phyloP scores from a whole-genome alignment of 2,888 invertebrate species.

The Lycophotia porphyrea region DNA sequence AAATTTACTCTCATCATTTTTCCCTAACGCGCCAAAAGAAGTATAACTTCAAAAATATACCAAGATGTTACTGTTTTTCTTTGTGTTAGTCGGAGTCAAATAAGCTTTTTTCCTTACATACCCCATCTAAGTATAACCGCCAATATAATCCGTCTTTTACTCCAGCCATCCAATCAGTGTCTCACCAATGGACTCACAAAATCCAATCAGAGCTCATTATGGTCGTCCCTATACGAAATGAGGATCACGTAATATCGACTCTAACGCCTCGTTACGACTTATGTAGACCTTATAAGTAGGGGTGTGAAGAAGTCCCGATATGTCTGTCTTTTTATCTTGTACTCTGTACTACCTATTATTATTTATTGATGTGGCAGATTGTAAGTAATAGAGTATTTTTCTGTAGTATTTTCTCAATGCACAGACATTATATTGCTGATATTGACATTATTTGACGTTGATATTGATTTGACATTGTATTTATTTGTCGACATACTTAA shows the following conservation, averaged over 20 bases:
- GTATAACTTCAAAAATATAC: no score
- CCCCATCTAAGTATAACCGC: background rate
- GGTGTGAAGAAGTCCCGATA: background rate
- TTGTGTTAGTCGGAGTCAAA: background rate
- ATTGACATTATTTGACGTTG: no score
- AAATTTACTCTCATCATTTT: no score
- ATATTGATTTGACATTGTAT: no score
- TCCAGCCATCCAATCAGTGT: slow-evolving; percentile 29
- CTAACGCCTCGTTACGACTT: slow-evolving; percentile 25
- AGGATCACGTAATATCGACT: slow-evolving; percentile 43
- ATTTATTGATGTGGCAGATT: no score
- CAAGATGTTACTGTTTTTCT: background rate
- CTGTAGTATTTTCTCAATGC: no score
- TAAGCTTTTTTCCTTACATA: background rate
- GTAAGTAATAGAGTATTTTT: no score
- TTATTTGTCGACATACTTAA: no score
- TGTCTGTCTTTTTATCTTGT: no score
- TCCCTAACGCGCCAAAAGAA: no score
- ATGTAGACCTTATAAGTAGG: slow-evolving; percentile 15
- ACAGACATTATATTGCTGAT: no score
- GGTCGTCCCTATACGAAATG: background rate
- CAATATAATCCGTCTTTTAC: slow-evolving; percentile 9
- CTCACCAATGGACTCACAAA: slow-evolving; percentile 2
- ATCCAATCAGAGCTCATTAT: slow-evolving; percentile 50
- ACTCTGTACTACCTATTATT: no score